Conservation (phyloP, 2,888 invertebrate species). For the Eristalis arbustorum region DNA sequence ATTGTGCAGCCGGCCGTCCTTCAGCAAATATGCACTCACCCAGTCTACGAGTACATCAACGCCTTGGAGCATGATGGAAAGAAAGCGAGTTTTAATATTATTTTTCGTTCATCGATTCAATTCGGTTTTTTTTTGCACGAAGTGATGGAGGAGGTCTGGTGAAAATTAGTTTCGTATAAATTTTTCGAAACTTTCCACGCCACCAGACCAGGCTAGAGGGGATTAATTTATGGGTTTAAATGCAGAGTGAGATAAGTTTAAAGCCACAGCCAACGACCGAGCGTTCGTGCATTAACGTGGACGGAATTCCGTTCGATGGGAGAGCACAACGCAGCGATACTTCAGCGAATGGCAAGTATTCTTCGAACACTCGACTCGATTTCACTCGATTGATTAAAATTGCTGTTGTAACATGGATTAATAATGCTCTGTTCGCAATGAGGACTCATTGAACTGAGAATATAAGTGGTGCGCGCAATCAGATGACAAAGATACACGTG, state of each 20-base stretch:
- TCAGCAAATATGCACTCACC: background rate
- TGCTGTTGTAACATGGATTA: background rate
- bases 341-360: too few species aligned
- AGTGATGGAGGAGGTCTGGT: background rate
- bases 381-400: background rate
- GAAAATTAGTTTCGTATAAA: constrained; percentile 18
- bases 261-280: too few species aligned
- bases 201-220: too few species aligned
- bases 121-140: background rate
- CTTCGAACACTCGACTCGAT: background rate
- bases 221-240: too few species aligned
- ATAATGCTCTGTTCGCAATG: background rate
- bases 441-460: background rate
- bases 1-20: constrained; percentile 10
- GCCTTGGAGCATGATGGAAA: background rate
- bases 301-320: too few species aligned
- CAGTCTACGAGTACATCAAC: background rate
- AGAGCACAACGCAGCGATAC: too few species aligned
- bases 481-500: background rate
- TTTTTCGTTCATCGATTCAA: constrained; percentile 19
- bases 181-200: background rate
- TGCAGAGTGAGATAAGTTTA: too few species aligned
- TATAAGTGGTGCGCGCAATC: background rate
- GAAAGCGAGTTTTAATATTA: constrained; percentile 18
- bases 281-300: too few species aligned